Conservation (phyloP, 1,140 invertebrate species). For the Hetaerina americana region DNA sequence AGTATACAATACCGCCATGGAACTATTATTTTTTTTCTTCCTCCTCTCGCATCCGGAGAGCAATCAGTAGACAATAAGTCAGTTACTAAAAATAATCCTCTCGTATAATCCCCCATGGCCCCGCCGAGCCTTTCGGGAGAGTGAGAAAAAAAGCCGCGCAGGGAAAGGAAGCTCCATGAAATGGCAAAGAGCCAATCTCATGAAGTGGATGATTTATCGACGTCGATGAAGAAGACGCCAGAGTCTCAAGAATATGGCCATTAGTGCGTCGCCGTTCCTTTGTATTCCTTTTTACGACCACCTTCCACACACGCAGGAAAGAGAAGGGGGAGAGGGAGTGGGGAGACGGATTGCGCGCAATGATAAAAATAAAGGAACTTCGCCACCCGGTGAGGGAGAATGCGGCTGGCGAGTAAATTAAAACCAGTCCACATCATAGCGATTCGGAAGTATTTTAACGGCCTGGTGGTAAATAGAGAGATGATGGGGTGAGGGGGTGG, state of each 20-base stretch:
- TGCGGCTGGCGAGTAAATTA: neutral
- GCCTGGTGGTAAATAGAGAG: neutral
- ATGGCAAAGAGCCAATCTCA: neutral
- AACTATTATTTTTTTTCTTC: no score
- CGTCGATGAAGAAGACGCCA: neutral
- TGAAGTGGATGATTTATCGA: neutral
- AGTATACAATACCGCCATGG: no score
- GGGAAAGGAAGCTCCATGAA: neutral
- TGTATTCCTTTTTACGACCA: neutral
- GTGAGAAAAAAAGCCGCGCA: no score
- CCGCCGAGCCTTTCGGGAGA: neutral
- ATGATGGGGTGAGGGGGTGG: no score
- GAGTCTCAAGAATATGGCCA: neutral
- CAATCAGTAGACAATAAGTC: neutral
- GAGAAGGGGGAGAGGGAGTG: neutral
- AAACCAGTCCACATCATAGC: neutral
- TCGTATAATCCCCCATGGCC: neutral
- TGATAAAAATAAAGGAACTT: neutral
- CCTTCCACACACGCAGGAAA: neutral
- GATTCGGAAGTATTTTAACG: neutral
- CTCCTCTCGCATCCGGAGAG: neutral
- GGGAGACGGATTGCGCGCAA: neutral
- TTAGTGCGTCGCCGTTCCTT: neutral
- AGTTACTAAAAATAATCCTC: neutral
- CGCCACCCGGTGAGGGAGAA: neutral